These are phyloP conservation scores for Troglohyphantes excavatus DNA, from an alignment of 2,888 invertebrate species.

Conservation along the genomic window DNA sequence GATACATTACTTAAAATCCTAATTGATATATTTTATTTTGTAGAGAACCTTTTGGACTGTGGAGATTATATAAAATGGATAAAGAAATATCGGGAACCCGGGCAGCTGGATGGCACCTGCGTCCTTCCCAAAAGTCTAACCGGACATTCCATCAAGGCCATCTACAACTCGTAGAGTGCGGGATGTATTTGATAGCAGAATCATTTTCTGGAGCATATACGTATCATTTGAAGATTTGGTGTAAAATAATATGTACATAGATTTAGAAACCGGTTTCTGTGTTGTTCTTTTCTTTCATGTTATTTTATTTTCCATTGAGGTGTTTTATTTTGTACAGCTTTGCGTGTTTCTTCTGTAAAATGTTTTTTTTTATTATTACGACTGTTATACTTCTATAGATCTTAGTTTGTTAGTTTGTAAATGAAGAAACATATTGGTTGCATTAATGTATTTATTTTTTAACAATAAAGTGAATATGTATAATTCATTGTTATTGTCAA, in stretches of 20 bases:
- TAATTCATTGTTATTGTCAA: too few relatives aligned
- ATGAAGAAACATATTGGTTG: neutral
- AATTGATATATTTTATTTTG: neutral
- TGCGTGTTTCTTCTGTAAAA: neutral
- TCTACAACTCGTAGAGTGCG: conserved; percentile 1
- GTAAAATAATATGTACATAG: conserved; percentile 7
- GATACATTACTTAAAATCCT: too few relatives aligned
- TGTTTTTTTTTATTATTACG: neutral
- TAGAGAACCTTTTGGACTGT: conserved; percentile 55
- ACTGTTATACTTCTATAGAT: too few relatives aligned
- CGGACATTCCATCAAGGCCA: conserved; percentile 23
- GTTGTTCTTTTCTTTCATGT: conserved; percentile 2
- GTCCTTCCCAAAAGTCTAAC: conserved; percentile 19
- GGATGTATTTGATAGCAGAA: neutral
- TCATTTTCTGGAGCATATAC: conserved; percentile 30
- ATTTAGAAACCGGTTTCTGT: neutral
- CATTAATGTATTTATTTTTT: conserved; percentile 12
- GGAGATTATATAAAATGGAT: conserved; percentile 51
- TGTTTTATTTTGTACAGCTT: conserved; percentile 7
- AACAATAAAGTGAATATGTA: neutral
- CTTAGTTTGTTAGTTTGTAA: neutral
- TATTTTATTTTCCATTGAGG: neutral
- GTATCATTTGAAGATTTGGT: neutral
- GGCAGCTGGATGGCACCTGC: conserved; percentile 12
- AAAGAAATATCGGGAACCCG: conserved; percentile 3